phyloP scores from a whole-genome alignment of 2,888 invertebrate species.

The Trissonchulus latispiculum region DNA sequence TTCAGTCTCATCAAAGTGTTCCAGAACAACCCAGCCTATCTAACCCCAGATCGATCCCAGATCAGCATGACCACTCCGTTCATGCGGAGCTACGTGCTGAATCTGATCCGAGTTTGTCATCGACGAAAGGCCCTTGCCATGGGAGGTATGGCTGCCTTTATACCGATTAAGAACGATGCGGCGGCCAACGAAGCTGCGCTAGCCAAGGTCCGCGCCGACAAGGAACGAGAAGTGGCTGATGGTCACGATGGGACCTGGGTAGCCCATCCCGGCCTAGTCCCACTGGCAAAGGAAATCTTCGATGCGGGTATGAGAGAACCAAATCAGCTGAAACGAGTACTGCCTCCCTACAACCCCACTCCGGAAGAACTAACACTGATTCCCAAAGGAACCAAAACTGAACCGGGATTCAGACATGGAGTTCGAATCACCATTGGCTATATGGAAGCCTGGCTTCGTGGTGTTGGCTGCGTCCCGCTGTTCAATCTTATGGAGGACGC shows the following conservation, averaged over 20 bases:
- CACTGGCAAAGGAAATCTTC: constrained; percentile 42
- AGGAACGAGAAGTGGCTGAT: constrained; percentile 43
- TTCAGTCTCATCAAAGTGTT: constrained; percentile 41
- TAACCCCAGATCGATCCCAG: constrained; percentile 60
- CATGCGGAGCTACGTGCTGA: constrained; percentile 44
- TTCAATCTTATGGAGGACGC: constrained; percentile 61
- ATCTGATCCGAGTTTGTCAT: constrained; percentile 53
- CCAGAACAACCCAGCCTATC: constrained; percentile 53
- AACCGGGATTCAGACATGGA: constrained; percentile 57
- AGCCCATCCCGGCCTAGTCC: constrained; percentile 57
- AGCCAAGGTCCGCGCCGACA: constrained; percentile 39
- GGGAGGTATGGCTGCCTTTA: constrained; percentile 59
- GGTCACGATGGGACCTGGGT: constrained; percentile 62
- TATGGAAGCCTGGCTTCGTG: constrained; percentile 59
- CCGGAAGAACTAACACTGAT: constrained; percentile 43
- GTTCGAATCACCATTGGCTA: constrained; percentile 59
- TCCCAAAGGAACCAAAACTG: constrained; percentile 57
- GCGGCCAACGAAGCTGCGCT: constrained; percentile 34
- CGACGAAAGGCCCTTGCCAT: constrained; percentile 56
- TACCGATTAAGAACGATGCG: constrained; percentile 48
- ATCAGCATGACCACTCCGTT: constrained; percentile 59
- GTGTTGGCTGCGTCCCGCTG: constrained; percentile 58
- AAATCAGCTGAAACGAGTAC: constrained; percentile 50
- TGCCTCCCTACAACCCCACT: constrained; percentile 24
- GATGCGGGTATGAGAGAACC: constrained; percentile 36